Evolutionary conservation across 2,113 vertebrate genomes (phyloP), one percentile per base, ranked within the genome.

Genomic region (Anser cygnoides): DNA sequence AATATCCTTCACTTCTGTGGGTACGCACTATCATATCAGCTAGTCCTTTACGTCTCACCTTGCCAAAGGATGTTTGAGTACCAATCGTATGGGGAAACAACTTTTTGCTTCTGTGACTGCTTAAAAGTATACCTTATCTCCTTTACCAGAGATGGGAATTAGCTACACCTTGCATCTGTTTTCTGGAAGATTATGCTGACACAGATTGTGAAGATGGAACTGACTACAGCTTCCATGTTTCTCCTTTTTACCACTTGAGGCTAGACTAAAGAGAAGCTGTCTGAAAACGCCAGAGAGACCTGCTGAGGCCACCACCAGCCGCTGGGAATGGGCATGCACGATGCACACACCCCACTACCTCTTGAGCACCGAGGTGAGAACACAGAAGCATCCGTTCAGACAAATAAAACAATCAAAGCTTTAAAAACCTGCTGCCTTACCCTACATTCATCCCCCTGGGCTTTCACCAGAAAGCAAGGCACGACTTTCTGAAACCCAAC

Each of bases 251-350:
- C 2, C 7, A 4, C 9, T n/a, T 71, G 33, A 54, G 87, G 67
- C 18, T 18, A 59, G 37, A 33, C 5, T 1, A 11, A 35, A 39
- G 20, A 62, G 8, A 73, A 93, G 73, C 2, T 5, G 29, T 49
- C 49, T 25, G 33, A 28, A 49, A 85, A 59, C 70, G 17, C 33
- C 8, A 55, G 12, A 7, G 7, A 14, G 29, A 26, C 13, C 46
- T 11, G 20, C 37, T 54, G 37, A n/a, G 21, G 37, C 10, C 68
- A 31, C 58, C 83, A 12, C 8, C 76, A 54, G 29, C 6, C 65
- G 39, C 0, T 4, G 54, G 57, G 46, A 80, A 52, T 0, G 9
- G 9, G 11, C 0, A 2, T 20, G 55, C 25, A 39, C 2, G 9
- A 59, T 1, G 4, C 4, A 10, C 0, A 71, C 49, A 8, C 33